phyloP scores from a whole-genome alignment of 1,140 invertebrate species.

The Samia ricini region DNA sequence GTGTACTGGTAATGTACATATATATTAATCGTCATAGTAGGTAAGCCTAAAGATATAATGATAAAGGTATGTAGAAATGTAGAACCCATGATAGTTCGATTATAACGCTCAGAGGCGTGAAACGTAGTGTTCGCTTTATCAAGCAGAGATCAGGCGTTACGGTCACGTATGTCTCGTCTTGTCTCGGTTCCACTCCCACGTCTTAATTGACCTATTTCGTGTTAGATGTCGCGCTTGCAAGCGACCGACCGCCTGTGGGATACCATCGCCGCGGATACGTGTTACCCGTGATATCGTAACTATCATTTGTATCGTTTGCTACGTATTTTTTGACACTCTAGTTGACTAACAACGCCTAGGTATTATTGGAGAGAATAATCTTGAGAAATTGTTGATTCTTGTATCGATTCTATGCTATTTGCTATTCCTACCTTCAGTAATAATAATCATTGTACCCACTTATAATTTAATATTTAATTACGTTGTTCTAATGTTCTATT shows the following conservation, averaged over 20 bases:
- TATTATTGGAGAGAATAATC: not conserved
- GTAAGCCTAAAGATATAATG: constrained; percentile 13
- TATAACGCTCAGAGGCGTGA: constrained; percentile 53
- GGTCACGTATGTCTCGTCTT: constrained; percentile 66
- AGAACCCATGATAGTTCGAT: not conserved
- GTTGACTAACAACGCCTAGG: constrained; percentile 16
- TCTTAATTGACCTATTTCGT: constrained; percentile 76
- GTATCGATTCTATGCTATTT: too few species aligned
- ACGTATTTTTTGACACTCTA: constrained; percentile 45
- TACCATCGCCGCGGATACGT: constrained; percentile 66
- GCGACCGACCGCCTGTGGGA: constrained; percentile 53
- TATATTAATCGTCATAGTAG: constrained; percentile 6
- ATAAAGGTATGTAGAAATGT: not conserved
- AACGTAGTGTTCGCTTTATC: constrained; percentile 57
- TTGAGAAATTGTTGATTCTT: not conserved
- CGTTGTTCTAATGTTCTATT: not conserved
- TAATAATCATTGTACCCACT: constrained; percentile 4
- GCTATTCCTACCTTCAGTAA: not conserved
- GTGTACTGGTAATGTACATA: too few species aligned
- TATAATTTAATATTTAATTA: not conserved
- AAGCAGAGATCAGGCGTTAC: constrained; percentile 58
- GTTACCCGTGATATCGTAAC: constrained; percentile 48
- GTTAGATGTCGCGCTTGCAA: constrained; percentile 54
- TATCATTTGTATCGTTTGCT: constrained; percentile 34
- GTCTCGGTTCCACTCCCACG: constrained; percentile 57